phyloP scores from a whole-genome alignment of 64 coral and sea anemone species.

The Actinia tenebrosa region DNA sequence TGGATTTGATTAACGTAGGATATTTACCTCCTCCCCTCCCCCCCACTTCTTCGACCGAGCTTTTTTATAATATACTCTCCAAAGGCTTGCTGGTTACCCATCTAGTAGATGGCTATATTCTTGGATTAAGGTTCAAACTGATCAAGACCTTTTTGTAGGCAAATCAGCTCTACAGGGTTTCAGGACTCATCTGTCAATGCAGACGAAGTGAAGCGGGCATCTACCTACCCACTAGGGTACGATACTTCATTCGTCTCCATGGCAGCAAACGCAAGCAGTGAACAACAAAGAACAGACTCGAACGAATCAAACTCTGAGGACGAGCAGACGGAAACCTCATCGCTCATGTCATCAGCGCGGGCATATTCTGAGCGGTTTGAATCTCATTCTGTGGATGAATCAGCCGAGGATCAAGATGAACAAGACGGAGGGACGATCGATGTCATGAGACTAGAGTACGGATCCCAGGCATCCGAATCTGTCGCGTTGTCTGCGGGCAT shows the following conservation, averaged over 20 bases:
- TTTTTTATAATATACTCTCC: too few relatives aligned
- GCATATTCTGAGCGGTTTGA: slow-evolving; percentile 60
- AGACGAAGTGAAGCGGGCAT: slow-evolving; percentile 48
- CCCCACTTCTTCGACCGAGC: too few relatives aligned
- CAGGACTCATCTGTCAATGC: slow-evolving; percentile 21
- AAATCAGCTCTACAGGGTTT: slow-evolving; percentile 50
- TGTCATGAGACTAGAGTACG: slow-evolving; percentile 17
- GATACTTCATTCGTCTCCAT: slow-evolving; percentile 72
- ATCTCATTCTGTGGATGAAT: slow-evolving; percentile 49
- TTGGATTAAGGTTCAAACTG: too few relatives aligned
- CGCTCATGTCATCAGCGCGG: slow-evolving; percentile 86
- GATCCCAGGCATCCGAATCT: slow-evolving; percentile 60
- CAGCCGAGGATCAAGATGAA: slow-evolving; percentile 38
- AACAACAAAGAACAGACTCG: slow-evolving; percentile 51
- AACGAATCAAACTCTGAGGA: slow-evolving; percentile 78
- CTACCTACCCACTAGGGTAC: slow-evolving; percentile 67
- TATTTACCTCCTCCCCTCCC: too few relatives aligned
- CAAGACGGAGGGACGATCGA: slow-evolving; percentile 44
- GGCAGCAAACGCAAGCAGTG: slow-evolving; percentile 75
- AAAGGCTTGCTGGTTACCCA: too few relatives aligned
- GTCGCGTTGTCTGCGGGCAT: slow-evolving; percentile 52
- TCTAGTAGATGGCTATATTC: too few relatives aligned
- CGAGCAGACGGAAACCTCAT: slow-evolving; percentile 52
- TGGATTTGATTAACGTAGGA: too few relatives aligned
- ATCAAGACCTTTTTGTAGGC: slow-evolving; percentile 13